Evolutionary conservation across 1,140 invertebrate species (phyloP).

Genomic region (Drosophila arawakana): DNA sequence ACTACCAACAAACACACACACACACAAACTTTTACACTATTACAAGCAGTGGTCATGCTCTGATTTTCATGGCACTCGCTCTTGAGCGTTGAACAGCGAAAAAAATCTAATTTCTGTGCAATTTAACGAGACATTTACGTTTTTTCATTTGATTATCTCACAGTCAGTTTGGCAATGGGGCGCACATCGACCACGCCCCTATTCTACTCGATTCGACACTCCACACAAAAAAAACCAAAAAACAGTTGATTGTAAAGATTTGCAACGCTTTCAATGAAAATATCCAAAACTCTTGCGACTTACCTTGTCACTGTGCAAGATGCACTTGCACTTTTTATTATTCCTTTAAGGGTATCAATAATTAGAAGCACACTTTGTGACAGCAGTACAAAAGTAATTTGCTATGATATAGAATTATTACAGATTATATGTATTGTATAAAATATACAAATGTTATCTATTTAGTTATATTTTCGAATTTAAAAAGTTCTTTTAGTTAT

Average conservation of each 20-base stretch:
- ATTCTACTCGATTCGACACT: slow-evolving; percentile 8
- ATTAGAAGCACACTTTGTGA: not conserved
- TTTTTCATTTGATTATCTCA: slow-evolving; percentile 84
- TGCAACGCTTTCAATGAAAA: slow-evolving; percentile 47
- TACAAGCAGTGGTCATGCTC: slow-evolving; percentile 74
- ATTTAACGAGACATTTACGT: slow-evolving; percentile 84
- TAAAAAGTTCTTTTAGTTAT: too few species aligned
- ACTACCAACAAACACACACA: slow-evolving; percentile 2
- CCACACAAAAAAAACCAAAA: slow-evolving; percentile 35
- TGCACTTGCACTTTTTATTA: slow-evolving; percentile 30
- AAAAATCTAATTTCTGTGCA: slow-evolving; percentile 84
- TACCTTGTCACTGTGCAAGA: slow-evolving; percentile 68
- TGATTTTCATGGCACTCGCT: slow-evolving; percentile 65
- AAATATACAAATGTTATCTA: too few species aligned
- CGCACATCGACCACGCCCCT: slow-evolving; percentile 23
- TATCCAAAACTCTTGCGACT: slow-evolving; percentile 50
- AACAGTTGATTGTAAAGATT: slow-evolving; percentile 75
- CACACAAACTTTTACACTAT: slow-evolving; percentile 24
- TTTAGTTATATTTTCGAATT: too few species aligned
- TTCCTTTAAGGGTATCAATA: not conserved
- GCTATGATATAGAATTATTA: not conserved
- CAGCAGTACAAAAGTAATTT: not conserved
- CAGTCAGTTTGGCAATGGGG: slow-evolving; percentile 74
- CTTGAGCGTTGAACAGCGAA: slow-evolving; percentile 38
- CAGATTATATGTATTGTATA: too few species aligned